Conservation (phyloP, 2,888 invertebrate species). For the Leptinotarsa rubiginosa region DNA sequence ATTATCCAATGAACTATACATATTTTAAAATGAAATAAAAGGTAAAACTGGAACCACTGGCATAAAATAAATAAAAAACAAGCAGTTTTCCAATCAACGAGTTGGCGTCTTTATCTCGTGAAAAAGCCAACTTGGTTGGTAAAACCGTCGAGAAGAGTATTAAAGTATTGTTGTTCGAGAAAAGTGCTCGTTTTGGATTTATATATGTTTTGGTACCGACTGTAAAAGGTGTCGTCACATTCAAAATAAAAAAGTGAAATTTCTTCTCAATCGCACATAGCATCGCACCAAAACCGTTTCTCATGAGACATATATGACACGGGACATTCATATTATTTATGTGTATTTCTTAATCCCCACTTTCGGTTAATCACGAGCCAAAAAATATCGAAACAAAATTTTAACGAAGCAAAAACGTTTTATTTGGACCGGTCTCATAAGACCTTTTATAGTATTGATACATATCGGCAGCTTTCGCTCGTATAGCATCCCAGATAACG, state of each 20-base stretch:
- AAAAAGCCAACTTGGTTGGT: too few species aligned
- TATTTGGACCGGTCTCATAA: constrained; percentile 17
- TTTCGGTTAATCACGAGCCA: neutral
- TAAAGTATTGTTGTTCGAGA: too few species aligned
- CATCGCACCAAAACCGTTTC: neutral
- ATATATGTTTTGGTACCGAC: neutral
- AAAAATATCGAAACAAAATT: constrained; percentile 14
- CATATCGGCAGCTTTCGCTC: constrained; percentile 28
- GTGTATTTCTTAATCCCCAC: constrained; percentile 9
- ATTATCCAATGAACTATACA: too few species aligned
- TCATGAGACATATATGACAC: constrained; percentile 7
- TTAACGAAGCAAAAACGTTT: constrained; percentile 21
- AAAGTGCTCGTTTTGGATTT: too few species aligned
- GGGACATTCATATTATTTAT: constrained; percentile 6
- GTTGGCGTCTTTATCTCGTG: neutral
- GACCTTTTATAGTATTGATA: constrained; percentile 30
- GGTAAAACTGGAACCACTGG: too few species aligned
- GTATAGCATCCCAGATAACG: constrained; percentile 2
- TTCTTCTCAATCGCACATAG: neutral
- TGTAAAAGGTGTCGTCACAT: too few species aligned
- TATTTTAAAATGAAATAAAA: too few species aligned
- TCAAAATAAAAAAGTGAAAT: too few species aligned
- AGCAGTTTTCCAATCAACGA: too few species aligned
- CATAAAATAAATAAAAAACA: too few species aligned
- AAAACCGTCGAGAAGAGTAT: too few species aligned